Conservation (phyloP, 2,113 vertebrate species). For the Actinemys pallida region DNA sequence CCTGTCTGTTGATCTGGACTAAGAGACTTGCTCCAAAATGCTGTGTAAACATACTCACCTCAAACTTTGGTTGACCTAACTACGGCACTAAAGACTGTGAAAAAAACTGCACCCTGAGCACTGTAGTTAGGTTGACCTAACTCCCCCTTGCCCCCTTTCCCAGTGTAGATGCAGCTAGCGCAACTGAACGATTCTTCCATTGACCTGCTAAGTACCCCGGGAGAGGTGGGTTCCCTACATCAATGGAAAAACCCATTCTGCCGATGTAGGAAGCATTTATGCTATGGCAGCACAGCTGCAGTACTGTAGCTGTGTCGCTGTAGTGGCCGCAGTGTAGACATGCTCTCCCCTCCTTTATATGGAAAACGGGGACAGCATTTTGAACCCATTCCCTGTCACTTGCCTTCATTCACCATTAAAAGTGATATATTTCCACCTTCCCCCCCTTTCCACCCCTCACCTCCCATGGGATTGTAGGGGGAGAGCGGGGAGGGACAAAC, state of each 20-base stretch:
- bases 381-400: not conserved
- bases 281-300: not conserved
- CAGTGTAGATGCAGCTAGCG: not conserved
- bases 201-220: not conserved
- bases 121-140: not conserved
- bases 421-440: not conserved
- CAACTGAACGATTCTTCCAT: not conserved
- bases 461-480: not conserved
- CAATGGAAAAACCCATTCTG: fast-evolving
- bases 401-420: not conserved
- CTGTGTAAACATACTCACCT: no score
- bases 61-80: not conserved
- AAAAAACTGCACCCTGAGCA: not conserved
- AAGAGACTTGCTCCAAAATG: not conserved
- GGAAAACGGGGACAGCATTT: not conserved
- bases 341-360: not conserved
- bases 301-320: not conserved
- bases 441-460: not conserved
- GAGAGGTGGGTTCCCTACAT: no score
- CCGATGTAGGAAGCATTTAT: not conserved
- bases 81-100: not conserved
- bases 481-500: fast-evolving
- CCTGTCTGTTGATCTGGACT: not conserved
- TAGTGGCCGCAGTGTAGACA: not conserved
- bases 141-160: not conserved